phyloP scores from a whole-genome alignment of 2,113 vertebrate genomes.

The Thunnus maccoyii region DNA sequence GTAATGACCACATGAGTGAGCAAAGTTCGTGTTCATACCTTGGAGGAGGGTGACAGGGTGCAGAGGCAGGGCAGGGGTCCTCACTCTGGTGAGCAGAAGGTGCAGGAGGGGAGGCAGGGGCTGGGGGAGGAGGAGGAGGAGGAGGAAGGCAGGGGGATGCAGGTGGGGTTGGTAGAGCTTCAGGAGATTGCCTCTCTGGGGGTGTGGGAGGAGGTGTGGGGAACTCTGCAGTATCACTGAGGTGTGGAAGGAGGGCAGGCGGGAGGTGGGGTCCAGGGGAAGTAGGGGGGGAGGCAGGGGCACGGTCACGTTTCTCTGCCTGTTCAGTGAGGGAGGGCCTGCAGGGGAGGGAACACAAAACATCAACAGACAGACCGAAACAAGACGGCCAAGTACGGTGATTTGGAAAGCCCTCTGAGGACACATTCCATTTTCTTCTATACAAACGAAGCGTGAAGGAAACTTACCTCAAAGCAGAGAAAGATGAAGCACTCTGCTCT shows the following conservation, averaged over 20 bases:
- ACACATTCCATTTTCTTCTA: neutral
- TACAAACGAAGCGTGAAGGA: slow-evolving; percentile 6
- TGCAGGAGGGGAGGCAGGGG: slow-evolving; percentile 31
- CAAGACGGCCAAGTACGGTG: neutral
- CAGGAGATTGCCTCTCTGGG: slow-evolving; percentile 61
- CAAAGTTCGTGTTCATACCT: slow-evolving; percentile 65
- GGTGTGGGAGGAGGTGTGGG: slow-evolving; percentile 74
- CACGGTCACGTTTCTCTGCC: slow-evolving; percentile 63
- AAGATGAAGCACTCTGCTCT: slow-evolving; percentile 14
- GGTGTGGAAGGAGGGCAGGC: slow-evolving; percentile 61
- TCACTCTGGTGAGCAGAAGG: slow-evolving; percentile 40
- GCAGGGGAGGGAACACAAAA: slow-evolving; percentile 65
- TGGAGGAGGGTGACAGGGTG: slow-evolving; percentile 27
- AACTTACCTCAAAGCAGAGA: slow-evolving; percentile 53
- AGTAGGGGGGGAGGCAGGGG: slow-evolving; percentile 56
- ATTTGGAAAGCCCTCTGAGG: neutral
- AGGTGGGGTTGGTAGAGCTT: slow-evolving; percentile 54
- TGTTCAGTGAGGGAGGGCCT: slow-evolving; percentile 74
- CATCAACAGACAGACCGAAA: slow-evolving; percentile 55
- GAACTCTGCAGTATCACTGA: slow-evolving; percentile 71
- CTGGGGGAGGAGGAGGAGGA: slow-evolving; percentile 32
- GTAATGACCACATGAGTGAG: neutral
- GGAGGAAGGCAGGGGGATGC: slow-evolving; percentile 48
- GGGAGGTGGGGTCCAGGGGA: slow-evolving; percentile 49
- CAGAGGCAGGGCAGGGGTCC: slow-evolving; percentile 37